These are phyloP conservation scores for Pseudopodoces humilis DNA, from an alignment of 2,113 vertebrate species.

Conservation along the genomic window DNA sequence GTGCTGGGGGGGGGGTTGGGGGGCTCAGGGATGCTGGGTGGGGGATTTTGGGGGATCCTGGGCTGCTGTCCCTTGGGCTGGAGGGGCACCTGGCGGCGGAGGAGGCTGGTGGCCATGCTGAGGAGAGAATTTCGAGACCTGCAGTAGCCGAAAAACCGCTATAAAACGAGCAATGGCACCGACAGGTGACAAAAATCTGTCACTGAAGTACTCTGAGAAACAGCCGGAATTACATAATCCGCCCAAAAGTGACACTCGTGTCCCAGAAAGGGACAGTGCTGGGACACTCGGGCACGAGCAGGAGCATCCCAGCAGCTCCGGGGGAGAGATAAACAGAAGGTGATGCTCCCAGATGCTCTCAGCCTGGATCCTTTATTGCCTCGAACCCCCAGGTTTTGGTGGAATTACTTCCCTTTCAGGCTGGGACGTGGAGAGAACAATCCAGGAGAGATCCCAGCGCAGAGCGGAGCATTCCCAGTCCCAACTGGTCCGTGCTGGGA, in stretches of 20 bases:
- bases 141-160: not conserved
- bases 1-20: not conserved
- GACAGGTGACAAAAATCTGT: not conserved
- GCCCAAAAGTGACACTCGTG: not conserved
- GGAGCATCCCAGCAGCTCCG: not conserved
- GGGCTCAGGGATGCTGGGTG: not conserved
- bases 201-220: not conserved
- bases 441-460: fast-evolving
- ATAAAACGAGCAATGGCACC: not conserved
- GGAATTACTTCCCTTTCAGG: fast-evolving
- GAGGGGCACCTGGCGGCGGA: not conserved
- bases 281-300: not conserved
- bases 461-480: not conserved
- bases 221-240: not conserved
- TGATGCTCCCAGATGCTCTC: not conserved
- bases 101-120: not conserved
- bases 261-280: not conserved
- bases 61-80: not conserved
- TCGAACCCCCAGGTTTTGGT: not conserved
- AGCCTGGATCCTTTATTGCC: not conserved
- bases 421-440: not conserved
- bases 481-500: not conserved
- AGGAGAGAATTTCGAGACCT: not conserved
- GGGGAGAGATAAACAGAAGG: not conserved
- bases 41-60: not conserved